Conservation (phyloP, 2,797 vertebrate species). For the Danio tinwini region DNA sequence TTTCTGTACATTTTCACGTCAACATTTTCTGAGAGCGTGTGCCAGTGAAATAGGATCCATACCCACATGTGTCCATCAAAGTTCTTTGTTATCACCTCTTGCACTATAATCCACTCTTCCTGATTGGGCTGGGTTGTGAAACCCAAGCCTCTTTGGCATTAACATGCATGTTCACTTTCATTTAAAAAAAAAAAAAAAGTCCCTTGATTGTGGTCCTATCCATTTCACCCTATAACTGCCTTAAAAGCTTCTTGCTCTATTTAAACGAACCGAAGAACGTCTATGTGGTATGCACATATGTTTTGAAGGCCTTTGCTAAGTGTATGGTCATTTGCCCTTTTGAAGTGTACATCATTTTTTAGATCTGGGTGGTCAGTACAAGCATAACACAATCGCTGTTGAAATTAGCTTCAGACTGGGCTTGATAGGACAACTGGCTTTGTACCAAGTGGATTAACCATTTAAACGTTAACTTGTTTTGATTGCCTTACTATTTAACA, state of each 20-base stretch:
- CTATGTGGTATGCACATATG: constrained; percentile 48
- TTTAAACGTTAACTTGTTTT: not conserved
- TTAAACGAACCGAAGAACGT: constrained; percentile 65
- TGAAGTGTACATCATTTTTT: constrained; percentile 55
- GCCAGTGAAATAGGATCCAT: constrained; percentile 62
- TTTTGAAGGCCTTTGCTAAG: constrained; percentile 36
- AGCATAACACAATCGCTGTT: constrained; percentile 67
- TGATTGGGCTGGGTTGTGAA: constrained; percentile 65
- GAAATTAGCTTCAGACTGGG: not conserved
- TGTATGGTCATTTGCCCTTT: constrained; percentile 46
- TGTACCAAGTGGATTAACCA: not conserved
- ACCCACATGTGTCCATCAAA: constrained; percentile 63
- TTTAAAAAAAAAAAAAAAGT: constrained; percentile 60
- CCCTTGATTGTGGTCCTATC: constrained; percentile 70
- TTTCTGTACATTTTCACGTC: not conserved
- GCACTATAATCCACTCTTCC: constrained; percentile 65
- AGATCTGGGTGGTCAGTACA: constrained; percentile 73
- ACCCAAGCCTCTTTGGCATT: constrained; percentile 61
- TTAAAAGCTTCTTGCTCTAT: constrained; percentile 55
- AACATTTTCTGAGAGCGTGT: not conserved
- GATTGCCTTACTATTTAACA: not conserved
- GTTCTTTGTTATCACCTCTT: constrained; percentile 69
- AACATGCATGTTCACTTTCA: constrained; percentile 62
- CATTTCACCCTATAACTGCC: constrained; percentile 52
- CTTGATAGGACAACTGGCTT: not conserved